Conservation (phyloP, 2,113 vertebrate genomes). For the Lophochroa leadbeateri region DNA sequence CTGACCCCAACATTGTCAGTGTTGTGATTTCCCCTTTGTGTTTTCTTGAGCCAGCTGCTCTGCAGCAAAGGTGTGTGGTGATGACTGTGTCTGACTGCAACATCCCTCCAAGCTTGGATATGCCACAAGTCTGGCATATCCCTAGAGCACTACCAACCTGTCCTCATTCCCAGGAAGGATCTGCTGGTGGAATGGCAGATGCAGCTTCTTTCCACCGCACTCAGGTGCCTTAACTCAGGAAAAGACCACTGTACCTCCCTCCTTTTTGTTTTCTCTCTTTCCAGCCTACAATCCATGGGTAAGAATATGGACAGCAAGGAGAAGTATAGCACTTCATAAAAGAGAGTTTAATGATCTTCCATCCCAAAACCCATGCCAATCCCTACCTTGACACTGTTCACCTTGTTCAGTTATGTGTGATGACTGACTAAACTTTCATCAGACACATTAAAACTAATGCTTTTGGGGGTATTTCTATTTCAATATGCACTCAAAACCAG, state of each 20-base stretch:
- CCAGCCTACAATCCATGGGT: not conserved
- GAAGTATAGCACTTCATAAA: not conserved
- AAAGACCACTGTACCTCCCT: not conserved
- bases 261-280: not conserved
- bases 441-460: not conserved
- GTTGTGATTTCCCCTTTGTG: not conserved
- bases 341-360: not conserved
- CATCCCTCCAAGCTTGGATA: not conserved
- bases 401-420: not conserved
- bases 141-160: not conserved
- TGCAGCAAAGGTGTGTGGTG: not conserved
- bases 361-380: not conserved
- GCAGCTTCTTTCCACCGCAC: not conserved
- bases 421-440: not conserved
- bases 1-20: not conserved
- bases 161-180: not conserved
- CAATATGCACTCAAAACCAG: not conserved
- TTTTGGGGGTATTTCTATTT: not conserved
- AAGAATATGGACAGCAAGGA: not conserved
- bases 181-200: not conserved
- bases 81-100: not conserved
- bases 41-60: not conserved
- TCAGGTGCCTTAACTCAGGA: not conserved
- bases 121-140: not conserved
- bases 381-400: not conserved